phyloP scores from a whole-genome alignment of 2,888 invertebrate genomes.

The Smittia aterrima region DNA sequence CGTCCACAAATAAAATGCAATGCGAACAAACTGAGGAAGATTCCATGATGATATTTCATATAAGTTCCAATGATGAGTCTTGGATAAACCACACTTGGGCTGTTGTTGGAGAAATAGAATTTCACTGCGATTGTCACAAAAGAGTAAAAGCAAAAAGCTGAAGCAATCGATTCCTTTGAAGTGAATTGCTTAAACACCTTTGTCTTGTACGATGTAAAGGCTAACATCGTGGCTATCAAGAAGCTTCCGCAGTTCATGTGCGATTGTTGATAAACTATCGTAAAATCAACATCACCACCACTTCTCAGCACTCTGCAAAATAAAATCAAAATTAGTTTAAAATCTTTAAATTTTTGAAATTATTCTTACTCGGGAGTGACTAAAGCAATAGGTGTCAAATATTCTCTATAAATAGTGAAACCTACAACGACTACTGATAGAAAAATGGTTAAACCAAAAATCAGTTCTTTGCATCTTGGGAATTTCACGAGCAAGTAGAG shows the following conservation, averaged over 20 bases:
- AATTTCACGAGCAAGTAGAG: neutral
- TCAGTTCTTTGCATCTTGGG: neutral
- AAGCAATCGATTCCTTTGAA: neutral
- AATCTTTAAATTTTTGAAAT: neutral
- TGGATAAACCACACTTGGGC: neutral
- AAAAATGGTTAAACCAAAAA: neutral
- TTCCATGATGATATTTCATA: slow-evolving; percentile 8
- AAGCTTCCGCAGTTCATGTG: slow-evolving; percentile 19
- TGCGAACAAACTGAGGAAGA: neutral
- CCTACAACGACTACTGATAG: neutral
- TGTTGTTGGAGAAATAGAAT: no score
- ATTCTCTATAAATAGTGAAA: neutral
- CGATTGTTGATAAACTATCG: neutral
- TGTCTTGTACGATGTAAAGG: neutral
- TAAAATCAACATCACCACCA: neutral
- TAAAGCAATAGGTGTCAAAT: neutral
- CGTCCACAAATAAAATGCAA: no score
- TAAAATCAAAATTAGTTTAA: neutral
- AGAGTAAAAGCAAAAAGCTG: neutral
- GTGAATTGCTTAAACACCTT: neutral
- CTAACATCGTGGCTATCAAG: neutral
- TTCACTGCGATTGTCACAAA: no score
- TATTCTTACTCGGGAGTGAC: slow-evolving; percentile 3
- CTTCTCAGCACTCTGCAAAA: neutral
- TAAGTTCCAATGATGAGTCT: neutral